Conservation (phyloP, 37 sponge, comb jelly and placozoan genomes). For the Geodia barretti region DNA sequence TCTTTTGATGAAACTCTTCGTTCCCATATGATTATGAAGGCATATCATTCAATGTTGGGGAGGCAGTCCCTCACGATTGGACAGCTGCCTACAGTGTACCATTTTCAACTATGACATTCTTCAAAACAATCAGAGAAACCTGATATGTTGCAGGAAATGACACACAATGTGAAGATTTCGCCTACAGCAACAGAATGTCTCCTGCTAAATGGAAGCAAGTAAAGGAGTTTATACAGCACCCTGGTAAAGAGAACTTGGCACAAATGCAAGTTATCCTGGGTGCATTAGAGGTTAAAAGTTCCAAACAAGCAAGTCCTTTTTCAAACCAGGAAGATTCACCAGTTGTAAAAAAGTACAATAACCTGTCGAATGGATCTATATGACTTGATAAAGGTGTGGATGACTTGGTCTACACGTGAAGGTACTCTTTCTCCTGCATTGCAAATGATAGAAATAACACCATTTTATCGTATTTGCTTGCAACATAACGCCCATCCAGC, state of each 20-base stretch:
- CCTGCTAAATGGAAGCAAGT: constrained; percentile 18
- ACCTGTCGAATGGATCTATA: not conserved
- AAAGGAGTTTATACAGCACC: constrained; percentile 24
- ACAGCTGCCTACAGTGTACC: not conserved
- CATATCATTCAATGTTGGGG: not conserved
- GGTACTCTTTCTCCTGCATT: constrained; percentile 34
- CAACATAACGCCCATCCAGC: constrained; percentile 66
- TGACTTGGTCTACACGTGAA: constrained; percentile 38
- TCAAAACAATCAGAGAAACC: not conserved
- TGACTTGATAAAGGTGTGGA: constrained; percentile 43
- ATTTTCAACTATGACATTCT: not conserved
- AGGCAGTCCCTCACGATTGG: not conserved
- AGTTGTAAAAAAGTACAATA: not conserved
- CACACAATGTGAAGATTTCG: not conserved
- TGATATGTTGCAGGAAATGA: not conserved
- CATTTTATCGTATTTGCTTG: constrained; percentile 49
- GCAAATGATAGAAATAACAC: constrained; percentile 54
- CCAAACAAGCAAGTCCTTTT: not conserved
- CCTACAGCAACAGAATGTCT: not conserved
- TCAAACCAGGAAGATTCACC: not conserved
- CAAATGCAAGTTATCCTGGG: not conserved
- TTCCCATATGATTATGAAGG: not conserved
- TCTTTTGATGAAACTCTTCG: not conserved
- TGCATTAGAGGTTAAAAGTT: not conserved
- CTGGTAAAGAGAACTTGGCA: constrained; percentile 12